Evolutionary conservation across 2,888 invertebrate genomes (phyloP).

Genomic region (Pecten maximus): DNA sequence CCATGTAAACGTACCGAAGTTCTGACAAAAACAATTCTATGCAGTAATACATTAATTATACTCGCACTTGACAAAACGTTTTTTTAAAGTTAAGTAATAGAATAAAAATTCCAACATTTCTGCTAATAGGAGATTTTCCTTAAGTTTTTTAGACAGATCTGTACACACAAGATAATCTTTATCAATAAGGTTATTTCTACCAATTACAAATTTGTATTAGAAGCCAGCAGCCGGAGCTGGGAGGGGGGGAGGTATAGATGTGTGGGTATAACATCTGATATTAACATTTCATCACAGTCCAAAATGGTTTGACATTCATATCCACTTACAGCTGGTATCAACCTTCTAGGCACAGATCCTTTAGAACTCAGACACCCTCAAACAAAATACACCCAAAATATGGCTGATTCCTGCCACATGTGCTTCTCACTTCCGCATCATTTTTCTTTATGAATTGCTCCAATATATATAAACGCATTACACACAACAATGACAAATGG

Average conservation of each 20-base stretch:
- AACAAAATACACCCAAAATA: constrained; percentile 50
- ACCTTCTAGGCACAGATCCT: constrained; percentile 45
- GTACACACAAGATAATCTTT: not conserved
- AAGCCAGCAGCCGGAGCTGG: not conserved
- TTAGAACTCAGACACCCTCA: constrained; percentile 43
- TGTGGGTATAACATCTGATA: constrained; percentile 45
- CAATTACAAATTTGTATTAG: too few species aligned
- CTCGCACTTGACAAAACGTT: not conserved
- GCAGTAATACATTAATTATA: not conserved
- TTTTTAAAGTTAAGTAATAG: not conserved
- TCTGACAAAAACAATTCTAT: not conserved
- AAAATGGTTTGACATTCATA: constrained; percentile 49
- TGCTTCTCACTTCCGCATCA: constrained; percentile 28
- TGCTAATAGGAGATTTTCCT: not conserved
- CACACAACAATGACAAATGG: constrained; percentile 1
- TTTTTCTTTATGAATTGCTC: constrained; percentile 35
- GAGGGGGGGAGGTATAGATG: not conserved
- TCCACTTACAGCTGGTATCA: not conserved
- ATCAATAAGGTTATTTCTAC: not conserved
- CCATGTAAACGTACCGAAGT: not conserved
- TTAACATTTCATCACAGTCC: constrained; percentile 45
- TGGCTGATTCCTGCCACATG: constrained; percentile 42
- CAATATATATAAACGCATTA: constrained; percentile 11
- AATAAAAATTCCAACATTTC: not conserved
- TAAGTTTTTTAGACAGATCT: too few species aligned